Percentiles rank a stretch among this genome's conserved stretches.
phyloP scores from a whole-genome alignment of 2,888 invertebrate genomes.

The Drosophila neonasuta region DNA sequence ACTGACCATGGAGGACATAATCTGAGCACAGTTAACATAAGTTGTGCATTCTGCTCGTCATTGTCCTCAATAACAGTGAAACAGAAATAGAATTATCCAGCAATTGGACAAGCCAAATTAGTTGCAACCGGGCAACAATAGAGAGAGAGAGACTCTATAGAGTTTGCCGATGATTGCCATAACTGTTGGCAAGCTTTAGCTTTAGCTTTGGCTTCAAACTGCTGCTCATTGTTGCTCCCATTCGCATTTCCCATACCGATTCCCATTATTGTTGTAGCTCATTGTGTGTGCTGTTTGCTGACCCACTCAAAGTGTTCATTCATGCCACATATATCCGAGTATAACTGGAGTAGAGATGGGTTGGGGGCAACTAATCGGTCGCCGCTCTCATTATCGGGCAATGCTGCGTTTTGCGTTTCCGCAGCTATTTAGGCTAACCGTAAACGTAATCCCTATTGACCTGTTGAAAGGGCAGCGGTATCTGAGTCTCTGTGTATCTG shows the following conservation, averaged over 20 bases:
- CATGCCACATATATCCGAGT: constrained; percentile 29
- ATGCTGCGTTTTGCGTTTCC: constrained; percentile 47
- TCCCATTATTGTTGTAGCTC: constrained; percentile 20
- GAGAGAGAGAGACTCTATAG: background rate
- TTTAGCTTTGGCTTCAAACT: background rate
- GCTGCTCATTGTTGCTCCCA: constrained; percentile 51
- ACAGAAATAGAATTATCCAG: constrained; percentile 18
- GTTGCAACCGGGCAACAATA: constrained; percentile 38
- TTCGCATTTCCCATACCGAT: constrained; percentile 40
- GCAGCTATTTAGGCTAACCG: constrained; percentile 69
- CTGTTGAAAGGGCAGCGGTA: constrained; percentile 45
- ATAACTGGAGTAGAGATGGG: background rate
- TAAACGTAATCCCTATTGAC: constrained; percentile 69
- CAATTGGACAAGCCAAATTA: constrained; percentile 44
- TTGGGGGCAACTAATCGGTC: constrained; percentile 45
- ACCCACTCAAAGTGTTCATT: constrained; percentile 58
- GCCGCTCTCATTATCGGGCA: constrained; percentile 51
- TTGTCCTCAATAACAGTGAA: constrained; percentile 23
- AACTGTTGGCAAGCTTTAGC: constrained; percentile 47
- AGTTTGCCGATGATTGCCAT: constrained; percentile 38
- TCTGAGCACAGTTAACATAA: constrained; percentile 26
- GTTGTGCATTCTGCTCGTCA: constrained; percentile 18
- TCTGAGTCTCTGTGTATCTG: constrained; percentile 1
- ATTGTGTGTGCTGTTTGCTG: constrained; percentile 45
- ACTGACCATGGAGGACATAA: background rate